Conservation (phyloP, 2,113 vertebrate genomes). For the Tachycineta bicolor region DNA sequence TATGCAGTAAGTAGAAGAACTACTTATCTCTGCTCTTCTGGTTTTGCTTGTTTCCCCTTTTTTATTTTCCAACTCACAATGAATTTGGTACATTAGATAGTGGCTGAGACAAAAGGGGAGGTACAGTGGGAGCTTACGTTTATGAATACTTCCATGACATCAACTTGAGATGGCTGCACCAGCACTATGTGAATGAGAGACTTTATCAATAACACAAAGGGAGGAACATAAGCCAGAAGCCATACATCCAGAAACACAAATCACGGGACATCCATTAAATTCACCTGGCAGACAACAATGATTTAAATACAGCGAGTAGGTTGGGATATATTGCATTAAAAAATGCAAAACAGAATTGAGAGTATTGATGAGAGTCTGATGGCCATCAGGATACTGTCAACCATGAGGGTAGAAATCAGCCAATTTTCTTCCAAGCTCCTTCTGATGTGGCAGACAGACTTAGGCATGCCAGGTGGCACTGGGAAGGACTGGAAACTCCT, state of each 20-base stretch:
- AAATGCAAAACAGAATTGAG: not conserved
- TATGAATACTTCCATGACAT: not conserved
- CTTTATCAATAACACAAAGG: not conserved
- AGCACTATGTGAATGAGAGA: not conserved
- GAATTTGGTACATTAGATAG: not conserved
- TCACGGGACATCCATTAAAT: not conserved
- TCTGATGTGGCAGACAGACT: not conserved
- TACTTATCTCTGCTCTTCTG: not conserved
- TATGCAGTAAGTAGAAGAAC: not conserved
- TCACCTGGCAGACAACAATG: not conserved
- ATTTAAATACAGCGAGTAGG: not conserved
- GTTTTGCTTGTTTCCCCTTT: not conserved
- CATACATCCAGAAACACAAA: not conserved
- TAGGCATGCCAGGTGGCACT: fast-evolving
- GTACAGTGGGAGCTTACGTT: not conserved
- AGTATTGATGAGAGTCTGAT: not conserved
- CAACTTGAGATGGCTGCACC: not conserved
- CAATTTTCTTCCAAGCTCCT: not conserved
- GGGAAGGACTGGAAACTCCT: not conserved
- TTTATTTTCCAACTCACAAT: not conserved
- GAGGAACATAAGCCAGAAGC: not conserved
- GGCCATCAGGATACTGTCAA: not conserved
- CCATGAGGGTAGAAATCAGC: fast-evolving
- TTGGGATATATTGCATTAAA: not conserved
- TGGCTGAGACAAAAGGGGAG: not conserved